Percentiles rank a stretch among this genome's conserved stretches.
These are phyloP conservation scores for Arenaria interpres DNA, from an alignment of 2,113 vertebrate species.

Conservation along the genomic window DNA sequence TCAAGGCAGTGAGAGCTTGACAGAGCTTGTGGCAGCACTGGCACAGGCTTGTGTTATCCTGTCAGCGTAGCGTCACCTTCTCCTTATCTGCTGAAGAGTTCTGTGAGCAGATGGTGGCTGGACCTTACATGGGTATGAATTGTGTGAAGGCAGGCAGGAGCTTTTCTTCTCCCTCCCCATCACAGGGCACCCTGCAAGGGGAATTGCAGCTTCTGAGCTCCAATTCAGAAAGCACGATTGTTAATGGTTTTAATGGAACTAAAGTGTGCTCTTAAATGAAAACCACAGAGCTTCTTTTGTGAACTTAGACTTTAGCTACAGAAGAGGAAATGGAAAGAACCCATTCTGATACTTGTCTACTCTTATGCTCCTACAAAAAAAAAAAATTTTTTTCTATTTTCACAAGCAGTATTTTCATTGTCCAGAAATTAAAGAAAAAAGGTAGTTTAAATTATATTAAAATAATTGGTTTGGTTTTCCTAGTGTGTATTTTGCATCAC, in stretches of 20 bases:
- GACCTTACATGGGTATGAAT: background rate
- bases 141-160: background rate
- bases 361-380: background rate
- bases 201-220: background rate
- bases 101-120: background rate
- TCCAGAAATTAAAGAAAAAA: background rate
- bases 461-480: background rate
- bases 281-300: background rate
- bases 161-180: background rate
- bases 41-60: background rate
- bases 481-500: background rate
- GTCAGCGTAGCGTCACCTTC: rapidly evolving
- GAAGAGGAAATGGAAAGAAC: background rate
- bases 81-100: background rate
- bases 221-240: background rate
- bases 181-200: rapidly evolving
- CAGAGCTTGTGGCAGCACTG: background rate
- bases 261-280: background rate
- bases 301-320: background rate
- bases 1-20: background rate
- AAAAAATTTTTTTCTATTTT: background rate
- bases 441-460: background rate
- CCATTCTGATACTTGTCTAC: background rate
- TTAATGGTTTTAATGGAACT: background rate
- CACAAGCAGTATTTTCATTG: background rate